Conservation (phyloP, 1,140 invertebrate species). For the Drosophila ficusphila region DNA sequence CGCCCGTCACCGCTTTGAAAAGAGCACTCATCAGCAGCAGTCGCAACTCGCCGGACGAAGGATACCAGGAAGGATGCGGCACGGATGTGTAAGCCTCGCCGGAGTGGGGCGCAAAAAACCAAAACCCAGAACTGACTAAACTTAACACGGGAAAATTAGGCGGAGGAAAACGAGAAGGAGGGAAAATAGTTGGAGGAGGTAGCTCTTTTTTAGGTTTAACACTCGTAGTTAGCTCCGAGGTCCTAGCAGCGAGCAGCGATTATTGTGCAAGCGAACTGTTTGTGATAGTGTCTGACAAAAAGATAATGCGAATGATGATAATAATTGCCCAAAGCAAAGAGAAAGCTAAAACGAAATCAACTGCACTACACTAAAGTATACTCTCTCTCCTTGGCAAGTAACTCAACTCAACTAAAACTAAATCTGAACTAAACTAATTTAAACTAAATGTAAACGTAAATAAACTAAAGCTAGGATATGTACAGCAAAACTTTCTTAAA, state of each 20-base stretch:
- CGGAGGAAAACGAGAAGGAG: too few species aligned
- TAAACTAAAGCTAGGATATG: conserved; percentile 13
- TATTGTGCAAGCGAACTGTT: conserved; percentile 64
- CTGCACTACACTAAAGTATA: conserved; percentile 66
- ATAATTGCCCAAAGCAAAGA: conserved; percentile 57
- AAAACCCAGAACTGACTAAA: conserved; percentile 72
- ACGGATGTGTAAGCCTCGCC: conserved; percentile 90
- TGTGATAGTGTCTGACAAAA: conserved; percentile 84
- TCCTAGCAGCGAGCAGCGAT: conserved; percentile 56
- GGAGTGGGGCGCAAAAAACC: background rate
- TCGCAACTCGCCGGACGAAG: conserved; percentile 94
- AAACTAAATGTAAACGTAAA: conserved; percentile 25
- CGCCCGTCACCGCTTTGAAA: conserved; percentile 91
- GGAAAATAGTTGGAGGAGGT: too few species aligned
- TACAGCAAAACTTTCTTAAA: conserved; percentile 24
- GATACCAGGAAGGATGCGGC: conserved; percentile 95
- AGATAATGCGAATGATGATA: conserved; percentile 74
- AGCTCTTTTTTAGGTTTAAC: conserved; percentile 21
- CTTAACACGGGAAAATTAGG: conserved; percentile 39
- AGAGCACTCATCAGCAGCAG: conserved; percentile 91
- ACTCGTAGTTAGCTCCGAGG: conserved; percentile 44
- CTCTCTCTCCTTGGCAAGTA: conserved; percentile 60
- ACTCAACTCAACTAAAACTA: conserved; percentile 25
- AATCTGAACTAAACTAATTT: conserved; percentile 21
- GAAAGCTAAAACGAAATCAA: conserved; percentile 42